Conservation (phyloP, 2,797 vertebrate species). For the Hydrolagus colliei region DNA sequence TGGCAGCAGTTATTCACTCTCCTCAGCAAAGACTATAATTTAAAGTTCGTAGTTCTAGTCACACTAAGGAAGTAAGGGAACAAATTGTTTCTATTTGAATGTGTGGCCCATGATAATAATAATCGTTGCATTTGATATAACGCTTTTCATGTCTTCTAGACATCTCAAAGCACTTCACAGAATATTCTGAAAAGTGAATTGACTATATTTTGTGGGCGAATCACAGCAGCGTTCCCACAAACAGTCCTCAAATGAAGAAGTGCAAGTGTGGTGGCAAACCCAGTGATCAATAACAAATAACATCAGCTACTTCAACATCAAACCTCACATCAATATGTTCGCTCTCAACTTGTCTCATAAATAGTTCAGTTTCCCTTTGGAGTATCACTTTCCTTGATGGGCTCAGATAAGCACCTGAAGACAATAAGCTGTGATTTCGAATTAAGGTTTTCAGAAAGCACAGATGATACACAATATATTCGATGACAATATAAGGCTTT, state of each 20-base stretch:
- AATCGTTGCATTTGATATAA: too few relatives aligned
- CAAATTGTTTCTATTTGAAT: too few relatives aligned
- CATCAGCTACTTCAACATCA: neutral
- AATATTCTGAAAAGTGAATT: too few relatives aligned
- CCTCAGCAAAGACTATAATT: neutral
- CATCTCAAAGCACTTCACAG: too few relatives aligned
- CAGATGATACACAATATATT: neutral
- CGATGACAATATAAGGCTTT: neutral
- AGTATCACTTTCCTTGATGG: neutral
- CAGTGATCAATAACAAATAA: neutral
- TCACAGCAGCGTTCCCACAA: too few relatives aligned
- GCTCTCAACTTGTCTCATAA: neutral
- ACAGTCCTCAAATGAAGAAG: neutral
- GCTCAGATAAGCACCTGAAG: neutral
- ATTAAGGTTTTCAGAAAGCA: neutral
- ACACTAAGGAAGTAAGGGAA: neutral
- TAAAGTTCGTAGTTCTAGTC: neutral
- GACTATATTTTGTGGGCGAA: too few relatives aligned
- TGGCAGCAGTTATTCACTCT: neutral
- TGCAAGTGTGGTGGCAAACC: neutral
- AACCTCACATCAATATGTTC: neutral
- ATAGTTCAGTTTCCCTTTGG: neutral
- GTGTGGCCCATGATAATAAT: too few relatives aligned
- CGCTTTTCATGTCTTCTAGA: too few relatives aligned
- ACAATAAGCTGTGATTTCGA: neutral